Evolutionary conservation across 2,113 vertebrate species (phyloP).

Genomic region (Oreochromis niloticus): DNA sequence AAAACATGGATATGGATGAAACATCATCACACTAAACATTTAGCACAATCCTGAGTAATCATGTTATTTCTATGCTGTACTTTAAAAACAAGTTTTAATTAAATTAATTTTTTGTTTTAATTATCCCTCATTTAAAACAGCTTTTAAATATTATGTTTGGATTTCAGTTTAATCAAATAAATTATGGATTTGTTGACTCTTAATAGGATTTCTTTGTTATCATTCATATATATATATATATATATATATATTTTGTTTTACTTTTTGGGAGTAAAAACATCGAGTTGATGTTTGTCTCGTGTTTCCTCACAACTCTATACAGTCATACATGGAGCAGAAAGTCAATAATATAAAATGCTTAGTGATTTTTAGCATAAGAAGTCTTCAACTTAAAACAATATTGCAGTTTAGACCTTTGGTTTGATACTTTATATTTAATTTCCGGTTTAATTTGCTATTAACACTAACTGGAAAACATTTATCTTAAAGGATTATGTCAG

Average conservation of each 20-base stretch:
- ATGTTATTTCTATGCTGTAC: accelerated
- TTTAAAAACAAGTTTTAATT: not conserved
- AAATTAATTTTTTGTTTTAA: not conserved
- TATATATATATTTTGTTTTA: accelerated
- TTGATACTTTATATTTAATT: not conserved
- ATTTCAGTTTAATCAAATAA: not conserved
- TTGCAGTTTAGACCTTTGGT: accelerated
- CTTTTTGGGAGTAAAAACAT: not conserved
- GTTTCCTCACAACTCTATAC: not conserved
- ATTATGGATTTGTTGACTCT: not conserved
- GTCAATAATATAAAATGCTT: not conserved
- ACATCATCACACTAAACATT: not conserved
- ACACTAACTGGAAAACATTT: not conserved
- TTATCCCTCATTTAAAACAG: not conserved
- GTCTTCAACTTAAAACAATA: not conserved
- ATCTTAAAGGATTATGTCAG: not conserved
- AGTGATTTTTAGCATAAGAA: accelerated
- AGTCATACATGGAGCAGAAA: accelerated
- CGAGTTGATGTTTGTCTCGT: not conserved
- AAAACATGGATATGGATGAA: accelerated
- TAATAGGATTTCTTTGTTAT: not conserved
- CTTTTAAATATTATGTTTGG: not conserved
- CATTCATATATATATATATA: not conserved
- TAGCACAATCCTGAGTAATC: not conserved
- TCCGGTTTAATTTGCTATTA: not conserved